Evolutionary conservation across 2,113 vertebrate species (phyloP), one percentile per base, ranked within the genome.

Genomic region (Rafetus swinhoei): DNA sequence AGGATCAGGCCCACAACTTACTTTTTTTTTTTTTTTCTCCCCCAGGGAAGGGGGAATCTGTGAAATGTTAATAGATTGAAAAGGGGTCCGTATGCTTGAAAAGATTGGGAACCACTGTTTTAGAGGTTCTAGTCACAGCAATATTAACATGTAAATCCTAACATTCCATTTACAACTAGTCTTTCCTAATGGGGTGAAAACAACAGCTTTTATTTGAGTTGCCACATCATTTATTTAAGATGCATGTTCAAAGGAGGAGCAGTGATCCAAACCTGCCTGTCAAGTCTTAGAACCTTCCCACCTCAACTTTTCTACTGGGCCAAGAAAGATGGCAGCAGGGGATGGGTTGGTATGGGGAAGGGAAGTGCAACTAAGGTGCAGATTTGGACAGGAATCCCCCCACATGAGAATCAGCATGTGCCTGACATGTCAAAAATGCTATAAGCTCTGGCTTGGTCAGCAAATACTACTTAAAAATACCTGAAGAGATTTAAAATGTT

Each of bases 401-500:
- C 80, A 92, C 72, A 39, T 39, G 77, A 87, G 79, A 65, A 95
- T 72, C 69, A 72, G 16, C 7, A 5, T 86, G 55, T 0, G 7
- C 93, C 94, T 89, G 95, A 85, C 87, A 74, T 91, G 84, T 93
- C 92, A 19, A 91, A 65, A 72, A 84, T 84, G 11, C 89, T 91
- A 35, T 39, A 39, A 76, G 72, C 39, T 45, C 39, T 52, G 60
- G 32, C 56, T 54, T 81, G 86, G 91, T 86, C 86, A 90, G 84
- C 79, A 93, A 84, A 35, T 84, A 79, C 74, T 81, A 93, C 87
- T 93, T 90, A 94, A 95, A 93, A 97, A 92, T 93, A 93, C 91
- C 85, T 91, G 88, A 79, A 85, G 53, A 95, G 88, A 89, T 93
- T 93, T 77, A 7, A 95, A 95, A 93, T 24, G 91, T 84, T 76